phyloP scores from a whole-genome alignment of 2,797 vertebrate species.

The Jordanella pulchra region DNA sequence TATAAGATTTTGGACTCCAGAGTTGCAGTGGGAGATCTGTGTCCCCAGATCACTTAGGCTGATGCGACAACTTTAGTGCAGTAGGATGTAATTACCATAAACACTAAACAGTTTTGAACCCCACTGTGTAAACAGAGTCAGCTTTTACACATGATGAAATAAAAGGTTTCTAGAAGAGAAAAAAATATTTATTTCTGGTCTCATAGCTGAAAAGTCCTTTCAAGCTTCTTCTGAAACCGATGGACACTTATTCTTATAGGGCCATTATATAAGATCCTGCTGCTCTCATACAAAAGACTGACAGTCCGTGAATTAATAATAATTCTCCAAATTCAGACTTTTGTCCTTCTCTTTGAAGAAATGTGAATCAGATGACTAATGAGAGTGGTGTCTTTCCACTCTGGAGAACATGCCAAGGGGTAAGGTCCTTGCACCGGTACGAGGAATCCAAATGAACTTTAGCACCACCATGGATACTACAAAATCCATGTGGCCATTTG shows the following conservation, averaged over 20 bases:
- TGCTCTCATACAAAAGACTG: conserved; percentile 63
- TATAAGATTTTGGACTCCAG: background rate
- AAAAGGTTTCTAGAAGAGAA: background rate
- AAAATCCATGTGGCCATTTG: conserved; percentile 78
- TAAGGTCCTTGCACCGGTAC: conserved; percentile 49
- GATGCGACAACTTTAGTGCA: background rate
- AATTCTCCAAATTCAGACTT: conserved; percentile 70
- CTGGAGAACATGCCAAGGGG: conserved; percentile 58
- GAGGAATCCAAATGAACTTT: conserved; percentile 63
- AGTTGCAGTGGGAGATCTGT: background rate
- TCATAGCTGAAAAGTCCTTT: background rate
- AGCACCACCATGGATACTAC: conserved; percentile 58
- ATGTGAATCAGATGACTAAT: conserved; percentile 78
- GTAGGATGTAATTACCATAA: background rate
- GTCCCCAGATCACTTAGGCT: background rate
- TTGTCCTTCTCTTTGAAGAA: conserved; percentile 73
- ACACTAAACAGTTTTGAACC: background rate
- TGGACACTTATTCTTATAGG: conserved; percentile 38
- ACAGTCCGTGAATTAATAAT: conserved; percentile 78
- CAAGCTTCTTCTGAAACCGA: conserved; percentile 29
- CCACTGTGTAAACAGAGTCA: background rate
- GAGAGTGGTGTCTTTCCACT: conserved; percentile 66
- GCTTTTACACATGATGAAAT: background rate
- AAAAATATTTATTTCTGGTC: background rate
- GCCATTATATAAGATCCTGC: conserved; percentile 68